Conservation (phyloP, 2,888 invertebrate genomes). For the Agrilus biguttatus region DNA sequence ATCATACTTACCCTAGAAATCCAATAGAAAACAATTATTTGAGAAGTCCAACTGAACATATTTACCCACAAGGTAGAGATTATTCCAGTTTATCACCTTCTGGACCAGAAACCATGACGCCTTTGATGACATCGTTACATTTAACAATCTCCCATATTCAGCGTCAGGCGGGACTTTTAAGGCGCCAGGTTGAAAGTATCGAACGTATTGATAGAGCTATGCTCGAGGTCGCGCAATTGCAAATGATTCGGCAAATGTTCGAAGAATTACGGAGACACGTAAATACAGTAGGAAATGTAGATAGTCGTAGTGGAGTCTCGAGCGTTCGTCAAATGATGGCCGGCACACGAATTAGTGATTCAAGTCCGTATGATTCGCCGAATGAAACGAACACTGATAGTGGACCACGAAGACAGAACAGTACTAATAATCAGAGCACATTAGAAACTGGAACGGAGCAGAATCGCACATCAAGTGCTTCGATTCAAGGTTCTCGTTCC, state of each 20-base stretch:
- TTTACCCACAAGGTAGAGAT: conserved; percentile 19
- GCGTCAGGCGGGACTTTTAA: conserved; percentile 23
- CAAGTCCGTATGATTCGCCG: conserved; percentile 22
- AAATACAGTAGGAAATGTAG: conserved; percentile 30
- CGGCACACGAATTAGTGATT: conserved; percentile 29
- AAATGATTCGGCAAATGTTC: conserved; percentile 48
- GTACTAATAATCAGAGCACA: not conserved
- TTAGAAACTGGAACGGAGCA: not conserved
- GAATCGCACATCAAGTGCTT: not conserved
- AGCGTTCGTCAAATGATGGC: conserved; percentile 33
- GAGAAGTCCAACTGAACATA: conserved; percentile 20
- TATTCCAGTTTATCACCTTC: conserved; percentile 10
- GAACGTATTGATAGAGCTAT: conserved; percentile 28
- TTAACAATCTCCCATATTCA: conserved; percentile 28
- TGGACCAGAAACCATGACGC: conserved; percentile 17
- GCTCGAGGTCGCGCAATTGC: conserved; percentile 34
- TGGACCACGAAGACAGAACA: conserved; percentile 1
- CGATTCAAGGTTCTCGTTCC: conserved; percentile 2
- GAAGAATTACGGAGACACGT: conserved; percentile 47
- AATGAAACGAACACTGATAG: conserved; percentile 12
- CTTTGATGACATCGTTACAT: conserved; percentile 26
- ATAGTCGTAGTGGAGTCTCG: conserved; percentile 27
- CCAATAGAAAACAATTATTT: too few relatives aligned
- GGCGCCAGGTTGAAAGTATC: conserved; percentile 25
- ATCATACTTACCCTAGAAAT: too few relatives aligned